Base-by-base conservation (phyloP, 2,888 invertebrate genomes). In the Perizoma flavofasciatum region DNA sequence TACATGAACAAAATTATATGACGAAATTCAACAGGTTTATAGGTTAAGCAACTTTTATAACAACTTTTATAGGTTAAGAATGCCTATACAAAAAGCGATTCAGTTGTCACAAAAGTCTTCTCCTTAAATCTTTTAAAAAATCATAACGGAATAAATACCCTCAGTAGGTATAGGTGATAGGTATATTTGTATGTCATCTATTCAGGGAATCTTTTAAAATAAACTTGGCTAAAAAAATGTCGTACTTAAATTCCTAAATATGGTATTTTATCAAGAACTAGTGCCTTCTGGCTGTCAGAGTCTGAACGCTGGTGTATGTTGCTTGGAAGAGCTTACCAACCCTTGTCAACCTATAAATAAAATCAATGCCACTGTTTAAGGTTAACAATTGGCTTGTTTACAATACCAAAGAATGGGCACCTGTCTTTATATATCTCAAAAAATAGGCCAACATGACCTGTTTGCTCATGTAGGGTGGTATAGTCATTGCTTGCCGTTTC, bases 381-480 rank as follows among this genome's bases (percentile, higher is more conserved):
- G 68, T 69, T 74, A 76, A 83, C 82, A 82, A 82, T 83, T 73
- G 78, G 59, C 78, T 71, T 79, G 79, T 80, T 79, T 79, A 75
- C 77, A 74, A 77, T 69, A 66, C 67, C 60, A 74, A 74, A 78
- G 77, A 81, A 81, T 78, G 74, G 76, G 44, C 55, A 44, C 56
- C 67, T 75, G 79, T 75, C 75, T 60, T 60, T 57, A 64, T 69
- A 65, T 71, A 72, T 63, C 63, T 56, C 68, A 59, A 69, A 77
- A 85, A 83, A 80, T 79, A 75, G 73, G 50, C 59, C 55, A 56
- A 47, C 45, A 49, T 54, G 47, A 48, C 47, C 40, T 6, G 37
- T 52, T 46, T 22, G 46, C 10, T 57, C 50, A 54, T 46, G 48
- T 49, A 35, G 37, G 37, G 45, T 47, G 54, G 44, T 46, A 61